Conservation (phyloP, 2,113 vertebrate genomes). For the Psittacula cyanocephala region DNA sequence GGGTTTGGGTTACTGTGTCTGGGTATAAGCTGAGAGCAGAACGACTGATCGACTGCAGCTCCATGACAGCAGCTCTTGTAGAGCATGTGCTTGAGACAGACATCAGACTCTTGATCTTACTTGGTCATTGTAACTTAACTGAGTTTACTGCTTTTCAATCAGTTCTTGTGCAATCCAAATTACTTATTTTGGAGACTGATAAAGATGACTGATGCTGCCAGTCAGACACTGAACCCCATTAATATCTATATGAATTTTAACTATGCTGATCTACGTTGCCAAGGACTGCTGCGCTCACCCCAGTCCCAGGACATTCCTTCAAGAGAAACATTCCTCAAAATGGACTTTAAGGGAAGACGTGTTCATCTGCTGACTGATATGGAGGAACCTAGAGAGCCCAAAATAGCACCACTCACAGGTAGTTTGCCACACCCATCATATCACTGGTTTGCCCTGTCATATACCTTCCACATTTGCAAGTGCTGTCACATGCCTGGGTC, state of each 20-base stretch:
- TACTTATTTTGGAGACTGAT: neutral
- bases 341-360: neutral
- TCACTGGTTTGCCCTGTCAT: neutral
- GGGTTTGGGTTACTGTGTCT: neutral
- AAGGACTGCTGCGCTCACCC: neutral
- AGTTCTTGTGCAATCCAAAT: neutral
- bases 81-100: neutral
- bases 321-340: rapidly evolving
- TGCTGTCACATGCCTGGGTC: neutral
- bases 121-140: neutral
- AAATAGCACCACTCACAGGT: rapidly evolving
- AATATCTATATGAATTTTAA: neutral
- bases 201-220: neutral
- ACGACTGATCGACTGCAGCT: neutral
- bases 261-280: neutral
- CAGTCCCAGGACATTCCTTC: neutral
- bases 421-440: rapidly evolving
- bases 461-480: neutral
- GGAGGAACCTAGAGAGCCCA: neutral
- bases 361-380: neutral
- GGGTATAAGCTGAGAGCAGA: neutral
- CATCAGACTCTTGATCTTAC: neutral
- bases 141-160: neutral
- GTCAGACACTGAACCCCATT: neutral
- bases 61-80: neutral